Evolutionary conservation across 2,888 invertebrate genomes (phyloP).

Genomic region (Phaedon cochleariae): DNA sequence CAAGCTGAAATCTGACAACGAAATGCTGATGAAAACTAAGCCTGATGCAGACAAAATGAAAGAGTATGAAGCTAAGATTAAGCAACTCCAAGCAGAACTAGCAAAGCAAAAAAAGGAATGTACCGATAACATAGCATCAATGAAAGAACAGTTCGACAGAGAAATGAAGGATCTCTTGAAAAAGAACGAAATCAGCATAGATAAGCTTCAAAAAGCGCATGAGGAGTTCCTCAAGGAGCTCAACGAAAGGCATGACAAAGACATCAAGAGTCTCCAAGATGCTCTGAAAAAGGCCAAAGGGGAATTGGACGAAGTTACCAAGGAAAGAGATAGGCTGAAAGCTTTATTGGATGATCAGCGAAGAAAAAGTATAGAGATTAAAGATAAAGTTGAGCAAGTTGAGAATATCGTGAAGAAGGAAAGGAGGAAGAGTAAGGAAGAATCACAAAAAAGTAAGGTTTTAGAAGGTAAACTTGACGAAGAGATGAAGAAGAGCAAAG

Average conservation of each 20-base stretch:
- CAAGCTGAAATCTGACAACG: slow-evolving; percentile 10
- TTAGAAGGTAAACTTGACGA: slow-evolving; percentile 29
- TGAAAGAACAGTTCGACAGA: slow-evolving; percentile 64
- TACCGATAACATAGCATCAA: slow-evolving; percentile 50
- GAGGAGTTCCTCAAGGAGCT: slow-evolving; percentile 65
- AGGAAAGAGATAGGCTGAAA: slow-evolving; percentile 39
- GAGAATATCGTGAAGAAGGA: slow-evolving; percentile 45
- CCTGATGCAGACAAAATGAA: neutral
- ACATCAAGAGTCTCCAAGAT: slow-evolving; percentile 54
- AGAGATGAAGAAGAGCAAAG: slow-evolving; percentile 18
- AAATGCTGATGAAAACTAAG: neutral
- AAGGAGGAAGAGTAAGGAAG: slow-evolving; percentile 44
- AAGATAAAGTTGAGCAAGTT: slow-evolving; percentile 46
- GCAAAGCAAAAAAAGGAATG: slow-evolving; percentile 49
- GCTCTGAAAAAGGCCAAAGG: slow-evolving; percentile 29
- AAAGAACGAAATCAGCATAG: slow-evolving; percentile 67
- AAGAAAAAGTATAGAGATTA: slow-evolving; percentile 44
- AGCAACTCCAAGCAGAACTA: slow-evolving; percentile 32
- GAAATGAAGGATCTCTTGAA: slow-evolving; percentile 66
- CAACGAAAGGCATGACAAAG: slow-evolving; percentile 64
- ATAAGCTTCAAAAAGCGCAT: slow-evolving; percentile 65
- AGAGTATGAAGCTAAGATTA: slow-evolving; percentile 29
- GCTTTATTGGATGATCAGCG: slow-evolving; percentile 43
- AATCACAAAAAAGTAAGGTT: slow-evolving; percentile 39
- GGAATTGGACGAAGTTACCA: slow-evolving; percentile 27